Evolutionary conservation across 2,113 vertebrate genomes (phyloP), one percentile per base, ranked within the genome.

Genomic region (Coregonus clupeaformis): DNA sequence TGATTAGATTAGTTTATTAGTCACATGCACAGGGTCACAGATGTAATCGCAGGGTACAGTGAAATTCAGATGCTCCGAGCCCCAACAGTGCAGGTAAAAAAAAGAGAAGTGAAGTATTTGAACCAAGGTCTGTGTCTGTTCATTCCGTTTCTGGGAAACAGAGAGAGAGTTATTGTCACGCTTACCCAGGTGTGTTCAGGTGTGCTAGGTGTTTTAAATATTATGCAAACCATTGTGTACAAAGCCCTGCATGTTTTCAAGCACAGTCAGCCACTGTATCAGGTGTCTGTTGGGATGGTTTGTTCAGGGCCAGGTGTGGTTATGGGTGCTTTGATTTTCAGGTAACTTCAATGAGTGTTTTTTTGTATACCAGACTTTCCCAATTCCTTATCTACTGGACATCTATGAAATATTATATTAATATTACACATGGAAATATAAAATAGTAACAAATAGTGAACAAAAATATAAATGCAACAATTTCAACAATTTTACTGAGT

Each of bases 141-240:
- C 30, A 4, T 16, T 36, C n/a, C 12, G 20, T 47, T 47, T 32
- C 7, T 45, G 67, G n/a, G 67, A 68, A 49, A 47, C 67, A 68
- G 25, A 45, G 30, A n/a, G 72, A 30, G 25, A 59, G 12, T 42
- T 29, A 55, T 52, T 67, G 64, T 52, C 63, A 30, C 27, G 3
- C 42, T 66, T 45, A 67, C 11, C 20, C 27, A 20, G 30, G 18
- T 45, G 63, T 29, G n/a, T 52, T 52, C 14, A 52, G 49, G 49
- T 52, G 49, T 1, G 32, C 18, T 20, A 32, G 66, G 16, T 55
- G 45, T 27, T 74, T 73, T 73, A 24, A 69, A 72, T 77, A 67
- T 71, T 77, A 67, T 71, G 62, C 76, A 77, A 59, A 72, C 30
- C 32, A n/a, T 22, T 45, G 22, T 9, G 24, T 59, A 24, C 22